phyloP scores from a whole-genome alignment of 1,140 invertebrate genomes.

The Phymorhynchus buccinoides region DNA sequence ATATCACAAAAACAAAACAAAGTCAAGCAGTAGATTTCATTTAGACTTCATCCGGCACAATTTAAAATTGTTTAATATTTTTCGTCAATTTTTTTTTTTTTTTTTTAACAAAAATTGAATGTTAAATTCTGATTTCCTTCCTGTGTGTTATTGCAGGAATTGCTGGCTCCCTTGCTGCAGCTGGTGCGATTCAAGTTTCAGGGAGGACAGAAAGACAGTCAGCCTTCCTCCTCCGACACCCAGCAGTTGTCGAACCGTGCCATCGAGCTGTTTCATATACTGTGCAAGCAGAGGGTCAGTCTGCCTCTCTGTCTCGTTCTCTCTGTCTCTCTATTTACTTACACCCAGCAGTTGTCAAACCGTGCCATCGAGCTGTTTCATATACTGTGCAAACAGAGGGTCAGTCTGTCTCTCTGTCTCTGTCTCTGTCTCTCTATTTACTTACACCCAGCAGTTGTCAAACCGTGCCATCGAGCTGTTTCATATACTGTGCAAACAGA shows the following conservation, averaged over 20 bases:
- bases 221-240: neutral
- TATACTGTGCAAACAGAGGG: slow-evolving; percentile 33
- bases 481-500: slow-evolving; percentile 22
- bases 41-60: too few relatives aligned
- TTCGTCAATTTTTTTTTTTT: too few relatives aligned
- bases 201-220: neutral
- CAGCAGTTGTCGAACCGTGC: slow-evolving; percentile 29
- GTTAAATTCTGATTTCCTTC: too few relatives aligned
- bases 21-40: too few relatives aligned
- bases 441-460: slow-evolving; percentile 16
- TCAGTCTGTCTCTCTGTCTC: neutral
- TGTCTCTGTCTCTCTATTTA: too few relatives aligned
- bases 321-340: too few relatives aligned
- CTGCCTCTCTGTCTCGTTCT: too few relatives aligned
- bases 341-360: neutral
- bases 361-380: slow-evolving; percentile 19
- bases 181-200: neutral
- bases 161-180: slow-evolving; percentile 12
- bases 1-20: too few relatives aligned
- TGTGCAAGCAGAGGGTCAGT: slow-evolving; percentile 28
- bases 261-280: neutral
- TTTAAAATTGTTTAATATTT: too few relatives aligned
- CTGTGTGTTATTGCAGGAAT: slow-evolving; percentile 2
- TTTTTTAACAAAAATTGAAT: too few relatives aligned
- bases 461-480: neutral